Percentiles rank a stretch among this genome's conserved stretches.
Conservation (phyloP, 2,113 vertebrate genomes). For the Ellobius talpinus region DNA sequence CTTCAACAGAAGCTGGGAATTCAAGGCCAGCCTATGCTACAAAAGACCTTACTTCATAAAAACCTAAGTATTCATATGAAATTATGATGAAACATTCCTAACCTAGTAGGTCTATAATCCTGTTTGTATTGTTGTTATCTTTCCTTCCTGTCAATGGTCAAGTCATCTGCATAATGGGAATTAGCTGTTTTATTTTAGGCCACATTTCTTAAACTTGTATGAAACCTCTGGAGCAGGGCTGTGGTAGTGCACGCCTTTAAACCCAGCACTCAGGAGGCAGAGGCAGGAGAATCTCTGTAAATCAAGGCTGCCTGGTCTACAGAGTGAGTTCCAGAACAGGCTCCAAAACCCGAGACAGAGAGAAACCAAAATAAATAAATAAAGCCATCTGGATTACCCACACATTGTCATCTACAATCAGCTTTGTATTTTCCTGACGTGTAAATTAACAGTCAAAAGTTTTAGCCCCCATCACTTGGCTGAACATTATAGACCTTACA, state of each 20-base stretch:
- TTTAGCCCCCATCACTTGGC: not conserved
- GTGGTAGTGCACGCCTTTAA: too few relatives aligned
- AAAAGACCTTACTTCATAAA: not conserved
- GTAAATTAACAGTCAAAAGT: not conserved
- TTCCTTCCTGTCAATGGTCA: not conserved
- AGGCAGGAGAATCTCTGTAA: too few relatives aligned
- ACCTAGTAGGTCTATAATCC: not conserved
- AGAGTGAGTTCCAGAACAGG: too few relatives aligned
- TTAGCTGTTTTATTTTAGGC: slow-evolving; percentile 35
- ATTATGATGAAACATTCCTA: slow-evolving; percentile 25
- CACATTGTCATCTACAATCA: not conserved
- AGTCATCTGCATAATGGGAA: not conserved
- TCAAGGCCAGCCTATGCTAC: not conserved
- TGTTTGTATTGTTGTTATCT: not conserved
- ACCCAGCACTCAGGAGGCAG: too few relatives aligned
- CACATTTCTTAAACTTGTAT: not conserved
- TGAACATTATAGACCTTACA: not conserved
- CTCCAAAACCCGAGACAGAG: too few relatives aligned
- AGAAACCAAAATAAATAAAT: too few relatives aligned
- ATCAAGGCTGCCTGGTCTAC: too few relatives aligned
- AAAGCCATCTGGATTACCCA: not conserved
- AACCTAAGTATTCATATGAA: slow-evolving; percentile 9
- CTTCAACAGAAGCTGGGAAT: not conserved
- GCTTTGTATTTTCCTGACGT: not conserved
- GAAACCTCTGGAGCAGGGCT: not conserved